A percentile compares a stretch with the other conserved stretches of the same genome.
Conservation (phyloP, 2,797 vertebrate species). For the Chelonia mydas region DNA sequence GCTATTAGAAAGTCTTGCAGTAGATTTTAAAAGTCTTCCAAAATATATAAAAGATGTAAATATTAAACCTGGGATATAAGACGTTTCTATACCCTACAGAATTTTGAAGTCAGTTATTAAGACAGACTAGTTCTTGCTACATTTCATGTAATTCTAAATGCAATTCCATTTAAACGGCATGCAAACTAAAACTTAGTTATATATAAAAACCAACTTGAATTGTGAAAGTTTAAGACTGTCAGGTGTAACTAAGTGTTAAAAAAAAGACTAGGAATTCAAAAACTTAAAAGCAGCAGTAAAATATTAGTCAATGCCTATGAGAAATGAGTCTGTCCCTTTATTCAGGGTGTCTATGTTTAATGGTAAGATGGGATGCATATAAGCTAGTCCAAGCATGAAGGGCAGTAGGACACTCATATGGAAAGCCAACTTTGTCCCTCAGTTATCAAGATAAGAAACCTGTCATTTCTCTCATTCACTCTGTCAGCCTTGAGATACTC, state of each 20-base stretch:
- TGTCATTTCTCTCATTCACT: slow-evolving; percentile 99
- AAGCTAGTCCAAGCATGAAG: slow-evolving; percentile 99
- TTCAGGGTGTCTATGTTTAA: slow-evolving; percentile 96
- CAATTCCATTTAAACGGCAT: background rate
- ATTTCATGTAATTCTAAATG: background rate
- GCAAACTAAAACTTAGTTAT: background rate
- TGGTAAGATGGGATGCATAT: slow-evolving; percentile 97
- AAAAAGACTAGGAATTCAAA: slow-evolving; percentile 78
- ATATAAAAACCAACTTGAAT: background rate
- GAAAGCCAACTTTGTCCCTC: slow-evolving; percentile 90
- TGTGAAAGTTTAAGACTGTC: background rate
- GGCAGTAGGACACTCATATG: slow-evolving; percentile 93
- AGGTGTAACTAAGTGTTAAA: slow-evolving; percentile 68
- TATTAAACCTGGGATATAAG: background rate
- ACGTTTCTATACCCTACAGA: background rate
- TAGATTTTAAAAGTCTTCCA: background rate
- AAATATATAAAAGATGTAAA: background rate
- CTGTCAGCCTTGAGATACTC: slow-evolving; percentile 99
- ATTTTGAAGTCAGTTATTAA: background rate
- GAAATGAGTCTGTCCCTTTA: slow-evolving; percentile 96
- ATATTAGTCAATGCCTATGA: slow-evolving; percentile 96
- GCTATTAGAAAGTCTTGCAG: background rate
- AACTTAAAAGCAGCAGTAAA: slow-evolving; percentile 98
- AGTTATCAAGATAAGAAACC: slow-evolving; percentile 98
- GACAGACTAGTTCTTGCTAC: background rate